phyloP scores from a whole-genome alignment of 2,113 vertebrate species.

The Phaetusa simplex region DNA sequence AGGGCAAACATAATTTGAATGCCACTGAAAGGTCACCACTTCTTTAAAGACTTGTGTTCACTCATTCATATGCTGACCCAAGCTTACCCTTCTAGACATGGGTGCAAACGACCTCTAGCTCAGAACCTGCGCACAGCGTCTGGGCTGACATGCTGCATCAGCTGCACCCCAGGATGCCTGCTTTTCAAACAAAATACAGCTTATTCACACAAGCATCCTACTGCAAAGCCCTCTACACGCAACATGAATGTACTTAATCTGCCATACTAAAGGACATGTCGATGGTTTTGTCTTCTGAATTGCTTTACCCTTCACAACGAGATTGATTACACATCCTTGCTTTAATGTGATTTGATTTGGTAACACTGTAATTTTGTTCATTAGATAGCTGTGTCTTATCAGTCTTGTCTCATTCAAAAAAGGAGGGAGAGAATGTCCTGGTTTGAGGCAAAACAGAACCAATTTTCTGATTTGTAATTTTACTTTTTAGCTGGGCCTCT shows the following conservation, averaged over 20 bases:
- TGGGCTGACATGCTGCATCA: not conserved
- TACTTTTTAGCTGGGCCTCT: too few relatives aligned
- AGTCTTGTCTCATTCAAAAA: not conserved
- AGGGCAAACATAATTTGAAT: not conserved
- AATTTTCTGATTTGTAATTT: too few relatives aligned
- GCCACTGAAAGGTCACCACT: not conserved
- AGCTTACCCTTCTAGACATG: not conserved
- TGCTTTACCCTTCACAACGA: not conserved
- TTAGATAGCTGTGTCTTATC: not conserved
- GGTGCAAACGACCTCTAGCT: not conserved
- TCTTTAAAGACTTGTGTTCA: not conserved
- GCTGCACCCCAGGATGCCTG: not conserved
- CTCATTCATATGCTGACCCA: fast-evolving
- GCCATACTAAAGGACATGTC: not conserved
- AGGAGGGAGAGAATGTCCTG: not conserved
- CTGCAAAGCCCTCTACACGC: not conserved
- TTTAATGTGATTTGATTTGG: not conserved
- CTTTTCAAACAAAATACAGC: not conserved
- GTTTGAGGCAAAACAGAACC: too few relatives aligned
- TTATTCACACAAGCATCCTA: not conserved
- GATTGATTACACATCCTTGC: not conserved
- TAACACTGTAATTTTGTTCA: not conserved
- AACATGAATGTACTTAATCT: not conserved
- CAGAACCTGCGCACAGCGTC: not conserved
- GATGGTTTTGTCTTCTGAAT: not conserved